Evolutionary conservation across 2,888 invertebrate genomes (phyloP).

Genomic region (Gortyna flavago): DNA sequence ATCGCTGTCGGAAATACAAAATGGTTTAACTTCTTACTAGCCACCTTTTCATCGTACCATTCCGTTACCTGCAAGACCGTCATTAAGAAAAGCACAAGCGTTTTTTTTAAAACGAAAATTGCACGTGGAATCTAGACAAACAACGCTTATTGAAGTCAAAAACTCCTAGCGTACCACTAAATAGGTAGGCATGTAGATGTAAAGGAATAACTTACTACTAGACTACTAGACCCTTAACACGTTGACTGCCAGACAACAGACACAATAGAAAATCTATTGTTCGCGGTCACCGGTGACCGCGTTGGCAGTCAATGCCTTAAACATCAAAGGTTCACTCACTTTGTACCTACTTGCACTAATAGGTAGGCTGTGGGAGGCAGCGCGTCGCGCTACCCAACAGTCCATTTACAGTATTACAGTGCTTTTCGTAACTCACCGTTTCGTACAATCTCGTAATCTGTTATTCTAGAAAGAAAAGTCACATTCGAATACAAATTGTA

Average conservation of each 20-base stretch:
- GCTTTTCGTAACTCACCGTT: background rate
- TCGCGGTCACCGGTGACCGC: too few species aligned
- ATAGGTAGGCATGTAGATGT: background rate
- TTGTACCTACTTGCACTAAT: background rate
- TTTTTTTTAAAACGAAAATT: constrained; percentile 12
- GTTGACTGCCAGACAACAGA: too few species aligned
- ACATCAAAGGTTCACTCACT: constrained; percentile 26
- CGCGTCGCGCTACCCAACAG: background rate
- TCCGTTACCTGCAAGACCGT: constrained; percentile 25
- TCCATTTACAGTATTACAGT: background rate
- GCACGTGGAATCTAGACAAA: constrained; percentile 14
- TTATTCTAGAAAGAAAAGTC: background rate
- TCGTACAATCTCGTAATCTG: background rate
- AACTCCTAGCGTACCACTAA: constrained; percentile 9
- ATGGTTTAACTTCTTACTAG: background rate
- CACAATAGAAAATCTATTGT: too few species aligned
- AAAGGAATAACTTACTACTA: constrained; percentile 27
- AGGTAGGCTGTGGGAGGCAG: background rate
- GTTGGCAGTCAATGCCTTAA: too few species aligned
- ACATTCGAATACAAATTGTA: background rate
- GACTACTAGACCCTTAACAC: too few species aligned
- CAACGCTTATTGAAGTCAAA: background rate
- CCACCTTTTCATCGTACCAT: background rate
- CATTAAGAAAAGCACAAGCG: background rate
- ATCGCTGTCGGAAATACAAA: constrained; percentile 8